phyloP scores from a whole-genome alignment of 2,888 invertebrate genomes.

The Lasioglossum oenotherae region DNA sequence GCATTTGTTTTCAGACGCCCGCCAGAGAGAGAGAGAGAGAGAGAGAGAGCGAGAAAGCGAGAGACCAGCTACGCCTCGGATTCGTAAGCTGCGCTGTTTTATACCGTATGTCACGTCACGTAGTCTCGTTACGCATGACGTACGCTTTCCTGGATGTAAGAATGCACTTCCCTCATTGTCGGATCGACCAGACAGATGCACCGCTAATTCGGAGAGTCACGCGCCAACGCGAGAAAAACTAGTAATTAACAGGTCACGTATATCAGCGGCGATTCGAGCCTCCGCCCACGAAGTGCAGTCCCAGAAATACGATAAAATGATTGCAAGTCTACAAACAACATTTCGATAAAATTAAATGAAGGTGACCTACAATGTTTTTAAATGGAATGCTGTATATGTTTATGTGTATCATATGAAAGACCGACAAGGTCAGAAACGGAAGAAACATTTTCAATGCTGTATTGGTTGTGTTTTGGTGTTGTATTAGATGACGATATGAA shows the following conservation, averaged over 20 bases:
- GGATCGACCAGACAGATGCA: neutral
- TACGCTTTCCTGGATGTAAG: slow-evolving; percentile 26
- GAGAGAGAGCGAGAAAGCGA: neutral
- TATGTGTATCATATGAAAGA: neutral
- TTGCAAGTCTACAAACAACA: too few species aligned
- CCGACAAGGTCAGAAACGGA: neutral
- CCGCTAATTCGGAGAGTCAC: neutral
- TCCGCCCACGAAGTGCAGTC: neutral
- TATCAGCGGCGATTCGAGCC: neutral
- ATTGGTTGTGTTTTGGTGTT: too few species aligned
- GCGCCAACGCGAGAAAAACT: neutral
- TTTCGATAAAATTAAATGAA: too few species aligned
- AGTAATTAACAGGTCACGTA: neutral
- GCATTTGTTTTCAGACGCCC: slow-evolving; percentile 56
- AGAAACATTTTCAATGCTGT: neutral
- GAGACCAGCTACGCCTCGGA: slow-evolving; percentile 19
- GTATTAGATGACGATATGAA: neutral
- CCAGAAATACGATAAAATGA: neutral
- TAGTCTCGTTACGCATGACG: slow-evolving; percentile 49
- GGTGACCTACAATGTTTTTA: neutral
- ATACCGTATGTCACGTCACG: slow-evolving; percentile 18
- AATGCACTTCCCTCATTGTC: slow-evolving; percentile 16
- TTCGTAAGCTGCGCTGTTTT: slow-evolving; percentile 30
- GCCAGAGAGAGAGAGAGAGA: too few species aligned
- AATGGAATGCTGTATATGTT: neutral